Evolutionary conservation across 2,888 invertebrate genomes (phyloP), one percentile per base, ranked within the genome.

Genomic region (Meandrusa payeni): DNA sequence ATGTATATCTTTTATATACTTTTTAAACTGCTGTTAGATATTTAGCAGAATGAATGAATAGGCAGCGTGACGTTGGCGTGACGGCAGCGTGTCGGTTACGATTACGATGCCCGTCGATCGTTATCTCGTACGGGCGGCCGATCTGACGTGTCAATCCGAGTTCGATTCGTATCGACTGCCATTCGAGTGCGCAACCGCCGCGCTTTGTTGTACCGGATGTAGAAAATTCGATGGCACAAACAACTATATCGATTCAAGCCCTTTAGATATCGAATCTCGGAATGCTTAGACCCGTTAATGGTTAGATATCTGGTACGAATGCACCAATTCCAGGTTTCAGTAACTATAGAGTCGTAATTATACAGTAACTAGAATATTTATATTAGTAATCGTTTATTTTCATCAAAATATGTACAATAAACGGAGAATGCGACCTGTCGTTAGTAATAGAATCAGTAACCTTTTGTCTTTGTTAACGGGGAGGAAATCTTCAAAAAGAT

Each of bases 71-170:
- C 75, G 77, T 54, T 55, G 47, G 46, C 47, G 52, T 64, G 36
- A 23, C 19, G 29, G 37, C 65, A 66, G 66, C 69, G 76, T 69
- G 76, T 76, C 76, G 76, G 77, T 78, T 77, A 78, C 79, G 70
- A 74, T 59, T 60, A 73, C 71, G 77, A 74, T 69, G 71, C 76
- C 70, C 70, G 64, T 71, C 74, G 82, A 81, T 81, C 67, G 64
- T 78, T 75, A 81, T 83, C 80, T 77, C 61, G 54, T 59, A 55
- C 66, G 59, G 65, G 64, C 70, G 70, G 67, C 71, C 67, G 71
- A 72, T 71, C 79, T 80, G 86, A 87, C 81, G 83, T 86, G 85
- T 87, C 87, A 86, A 85, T 87, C 83, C 64, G 65, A 63, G 15
- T 50, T 42, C 72, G 81, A 79, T 81, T 72, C 63, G 71, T 80